A percentile compares a stretch with the other conserved stretches of the same genome.
Evolutionary conservation across 2,797 vertebrate genomes (phyloP).

Genomic region (Sebastes iracundus): DNA sequence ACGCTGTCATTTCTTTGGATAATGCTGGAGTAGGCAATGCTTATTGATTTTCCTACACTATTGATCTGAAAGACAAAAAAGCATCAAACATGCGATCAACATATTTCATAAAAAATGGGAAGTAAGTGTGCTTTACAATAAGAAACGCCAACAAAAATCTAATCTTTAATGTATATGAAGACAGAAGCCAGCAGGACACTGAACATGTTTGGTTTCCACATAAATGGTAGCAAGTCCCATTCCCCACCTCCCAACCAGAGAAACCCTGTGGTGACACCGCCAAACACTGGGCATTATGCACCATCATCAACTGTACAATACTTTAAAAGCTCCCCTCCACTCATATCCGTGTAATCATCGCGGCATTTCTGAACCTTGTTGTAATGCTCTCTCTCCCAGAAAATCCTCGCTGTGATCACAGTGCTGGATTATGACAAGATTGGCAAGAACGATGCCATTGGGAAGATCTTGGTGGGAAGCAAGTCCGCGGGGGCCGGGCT

Average conservation of each 20-base stretch:
- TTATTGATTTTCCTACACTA: not conserved
- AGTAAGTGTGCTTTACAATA: not conserved
- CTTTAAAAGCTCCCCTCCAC: not conserved
- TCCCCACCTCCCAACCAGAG: not conserved
- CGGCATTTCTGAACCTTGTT: not conserved
- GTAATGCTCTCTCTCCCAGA: slow-evolving; percentile 76
- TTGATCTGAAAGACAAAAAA: not conserved
- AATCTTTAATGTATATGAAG: not conserved
- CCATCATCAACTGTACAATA: not conserved
- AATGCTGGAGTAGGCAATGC: not conserved
- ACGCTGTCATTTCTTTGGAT: not conserved
- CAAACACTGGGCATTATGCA: not conserved
- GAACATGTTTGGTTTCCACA: not conserved
- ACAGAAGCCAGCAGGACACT: not conserved
- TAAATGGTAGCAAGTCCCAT: not conserved
- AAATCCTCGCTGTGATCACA: slow-evolving; percentile 96
- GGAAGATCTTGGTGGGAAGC: slow-evolving; percentile 95
- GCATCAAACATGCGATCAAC: not conserved
- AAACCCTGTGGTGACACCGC: not conserved
- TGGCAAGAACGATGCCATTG: slow-evolving; percentile 98
- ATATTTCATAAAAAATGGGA: not conserved
- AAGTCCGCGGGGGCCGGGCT: slow-evolving; percentile 92
- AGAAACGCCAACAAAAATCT: not conserved
- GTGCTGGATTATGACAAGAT: slow-evolving; percentile 99
- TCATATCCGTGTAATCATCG: not conserved